Evolutionary conservation across 2,113 vertebrate species (phyloP).

Genomic region (Sterna hirundo): DNA sequence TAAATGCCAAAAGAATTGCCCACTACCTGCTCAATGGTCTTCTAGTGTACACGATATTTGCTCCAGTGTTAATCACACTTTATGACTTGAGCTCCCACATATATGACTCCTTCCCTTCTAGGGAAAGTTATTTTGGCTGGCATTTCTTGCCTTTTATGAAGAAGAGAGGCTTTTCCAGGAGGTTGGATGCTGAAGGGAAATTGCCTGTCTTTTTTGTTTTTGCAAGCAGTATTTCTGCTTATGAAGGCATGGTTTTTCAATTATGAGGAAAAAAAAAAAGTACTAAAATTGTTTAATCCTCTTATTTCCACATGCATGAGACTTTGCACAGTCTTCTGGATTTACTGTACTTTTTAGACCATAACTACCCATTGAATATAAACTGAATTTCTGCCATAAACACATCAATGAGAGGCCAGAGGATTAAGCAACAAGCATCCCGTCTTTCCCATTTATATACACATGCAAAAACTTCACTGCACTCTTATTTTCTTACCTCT

Average conservation of each 20-base stretch:
- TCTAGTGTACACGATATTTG: rapidly evolving
- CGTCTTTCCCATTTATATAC: not conserved
- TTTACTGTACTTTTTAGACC: not conserved
- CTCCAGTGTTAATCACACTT: not conserved
- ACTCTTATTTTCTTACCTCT: not conserved
- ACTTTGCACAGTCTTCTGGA: not conserved
- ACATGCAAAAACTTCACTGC: not conserved
- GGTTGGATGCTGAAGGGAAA: not conserved
- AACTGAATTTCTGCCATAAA: not conserved
- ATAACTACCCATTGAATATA: not conserved
- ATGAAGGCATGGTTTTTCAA: not conserved
- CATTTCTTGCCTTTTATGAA: not conserved
- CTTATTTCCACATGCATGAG: slow-evolving; percentile 9
- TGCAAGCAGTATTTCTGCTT: not conserved
- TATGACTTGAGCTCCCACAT: not conserved
- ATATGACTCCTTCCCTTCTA: not conserved
- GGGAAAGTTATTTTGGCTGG: not conserved
- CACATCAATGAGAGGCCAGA: not conserved
- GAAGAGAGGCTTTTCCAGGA: not conserved
- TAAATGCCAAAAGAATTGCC: not conserved
- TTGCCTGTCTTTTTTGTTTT: not conserved
- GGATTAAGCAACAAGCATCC: not conserved
- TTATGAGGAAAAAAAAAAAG: not conserved
- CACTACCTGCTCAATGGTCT: not conserved
- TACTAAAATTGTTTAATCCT: not conserved